Evolutionary conservation across 1,140 invertebrate genomes (phyloP).

Genomic region (Hypothenemus hampei): DNA sequence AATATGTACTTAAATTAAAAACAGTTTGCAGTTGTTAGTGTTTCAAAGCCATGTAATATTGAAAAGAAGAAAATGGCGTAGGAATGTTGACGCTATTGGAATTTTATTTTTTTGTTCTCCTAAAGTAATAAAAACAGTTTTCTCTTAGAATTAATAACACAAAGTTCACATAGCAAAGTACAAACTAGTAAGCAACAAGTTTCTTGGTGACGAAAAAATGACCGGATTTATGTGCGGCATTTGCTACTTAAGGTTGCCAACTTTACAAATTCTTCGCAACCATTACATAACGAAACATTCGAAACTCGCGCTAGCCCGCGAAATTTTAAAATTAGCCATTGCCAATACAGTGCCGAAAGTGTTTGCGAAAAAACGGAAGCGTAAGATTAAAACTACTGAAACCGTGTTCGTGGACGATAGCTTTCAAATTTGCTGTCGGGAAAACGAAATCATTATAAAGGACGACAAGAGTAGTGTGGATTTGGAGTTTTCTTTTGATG

Average conservation of each 20-base stretch:
- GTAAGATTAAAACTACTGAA: slow-evolving; percentile 17
- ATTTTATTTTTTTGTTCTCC: neutral
- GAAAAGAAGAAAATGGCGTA: neutral
- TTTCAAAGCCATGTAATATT: neutral
- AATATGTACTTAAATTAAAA: neutral
- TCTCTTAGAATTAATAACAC: neutral
- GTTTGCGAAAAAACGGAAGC: slow-evolving; percentile 7
- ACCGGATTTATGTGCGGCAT: slow-evolving; percentile 14
- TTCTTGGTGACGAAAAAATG: slow-evolving; percentile 13
- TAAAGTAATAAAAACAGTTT: neutral
- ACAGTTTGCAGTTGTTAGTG: neutral
- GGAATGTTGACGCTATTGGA: no score
- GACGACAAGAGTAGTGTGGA: slow-evolving; percentile 26
- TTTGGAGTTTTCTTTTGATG: slow-evolving; percentile 32
- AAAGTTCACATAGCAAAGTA: neutral
- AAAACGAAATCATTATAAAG: slow-evolving; percentile 29
- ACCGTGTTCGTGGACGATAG: slow-evolving; percentile 27
- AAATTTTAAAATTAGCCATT: slow-evolving; percentile 20
- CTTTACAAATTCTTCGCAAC: slow-evolving; percentile 10
- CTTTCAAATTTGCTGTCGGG: slow-evolving; percentile 25
- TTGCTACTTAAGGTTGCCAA: slow-evolving; percentile 15
- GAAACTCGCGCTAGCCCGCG: slow-evolving; percentile 23
- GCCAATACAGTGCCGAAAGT: slow-evolving; percentile 10
- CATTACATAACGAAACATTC: slow-evolving; percentile 25
- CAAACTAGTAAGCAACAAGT: neutral